Percentiles rank a stretch among this genome's conserved stretches.
These are phyloP conservation scores for Lepidothrix coronata DNA, from an alignment of 2,113 vertebrate genomes.

Conservation along the genomic window DNA sequence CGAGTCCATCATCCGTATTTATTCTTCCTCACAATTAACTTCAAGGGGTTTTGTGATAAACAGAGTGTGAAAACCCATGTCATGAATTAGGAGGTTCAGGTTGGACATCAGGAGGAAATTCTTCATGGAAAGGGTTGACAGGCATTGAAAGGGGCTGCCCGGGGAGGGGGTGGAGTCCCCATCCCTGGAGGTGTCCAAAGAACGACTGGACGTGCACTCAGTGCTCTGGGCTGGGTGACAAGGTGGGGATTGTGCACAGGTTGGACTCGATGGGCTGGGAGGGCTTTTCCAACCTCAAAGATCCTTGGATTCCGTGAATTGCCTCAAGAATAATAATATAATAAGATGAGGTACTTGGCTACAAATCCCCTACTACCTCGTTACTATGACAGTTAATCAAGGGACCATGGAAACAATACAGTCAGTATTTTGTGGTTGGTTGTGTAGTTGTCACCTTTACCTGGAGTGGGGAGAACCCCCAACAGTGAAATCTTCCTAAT, in stretches of 20 bases:
- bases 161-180: background rate
- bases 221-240: background rate
- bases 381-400: background rate
- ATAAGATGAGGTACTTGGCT: background rate
- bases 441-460: background rate
- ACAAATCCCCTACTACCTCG: background rate
- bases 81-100: background rate
- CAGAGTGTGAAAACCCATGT: background rate
- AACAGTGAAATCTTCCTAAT: background rate
- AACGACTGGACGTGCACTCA: background rate
- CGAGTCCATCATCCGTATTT: background rate
- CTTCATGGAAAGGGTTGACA: background rate
- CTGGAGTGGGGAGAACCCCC: background rate
- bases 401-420: background rate
- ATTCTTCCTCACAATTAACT: background rate
- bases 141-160: background rate
- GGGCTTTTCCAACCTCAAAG: background rate
- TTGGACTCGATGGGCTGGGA: background rate
- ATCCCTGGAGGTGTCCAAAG: background rate
- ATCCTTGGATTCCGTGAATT: background rate
- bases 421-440: fast-evolving
- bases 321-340: background rate
- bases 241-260: background rate
- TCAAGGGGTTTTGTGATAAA: background rate
- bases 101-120: background rate